Percentiles rank a stretch among this genome's conserved stretches.
phyloP scores from a whole-genome alignment of 2,797 vertebrate species.

The Bovichtus diacanthus region DNA sequence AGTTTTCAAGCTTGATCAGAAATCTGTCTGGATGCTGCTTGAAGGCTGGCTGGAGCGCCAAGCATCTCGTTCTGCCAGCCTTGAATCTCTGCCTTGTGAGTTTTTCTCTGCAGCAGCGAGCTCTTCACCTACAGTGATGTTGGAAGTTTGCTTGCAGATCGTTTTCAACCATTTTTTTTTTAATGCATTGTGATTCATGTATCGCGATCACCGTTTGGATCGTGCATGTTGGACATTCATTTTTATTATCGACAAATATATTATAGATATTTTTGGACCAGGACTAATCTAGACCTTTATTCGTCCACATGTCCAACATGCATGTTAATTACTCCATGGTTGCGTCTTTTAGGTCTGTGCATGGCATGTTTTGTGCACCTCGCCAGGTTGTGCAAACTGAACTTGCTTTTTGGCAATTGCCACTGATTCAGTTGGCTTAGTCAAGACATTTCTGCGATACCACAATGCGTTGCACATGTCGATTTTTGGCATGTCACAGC shows the following conservation, averaged over 20 bases:
- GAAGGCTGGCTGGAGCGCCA: conserved; percentile 40
- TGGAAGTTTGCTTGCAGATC: conserved; percentile 10
- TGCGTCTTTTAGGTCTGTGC: not conserved
- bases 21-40: conserved; percentile 40
- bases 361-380: not conserved
- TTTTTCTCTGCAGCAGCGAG: conserved; percentile 23
- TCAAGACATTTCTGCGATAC: conserved; percentile 10
- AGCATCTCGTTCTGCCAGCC: conserved; percentile 40
- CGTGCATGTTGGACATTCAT: too few species aligned
- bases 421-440: not conserved
- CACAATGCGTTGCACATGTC: not conserved
- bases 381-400: not conserved
- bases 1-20: conserved; percentile 55
- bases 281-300: too few species aligned
- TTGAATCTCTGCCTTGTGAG: conserved; percentile 32
- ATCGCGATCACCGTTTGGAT: too few species aligned
- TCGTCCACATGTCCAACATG: too few species aligned
- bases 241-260: too few species aligned
- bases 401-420: not conserved
- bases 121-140: conserved; percentile 21
- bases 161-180: conserved; percentile 34
- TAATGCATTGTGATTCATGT: conserved; percentile 10
- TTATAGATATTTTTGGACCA: too few species aligned
- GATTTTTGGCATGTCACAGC: not conserved
- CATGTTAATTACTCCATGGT: not conserved